Base-by-base conservation (phyloP, 2,888 invertebrate species). In the Hecatera dysodea region DNA sequence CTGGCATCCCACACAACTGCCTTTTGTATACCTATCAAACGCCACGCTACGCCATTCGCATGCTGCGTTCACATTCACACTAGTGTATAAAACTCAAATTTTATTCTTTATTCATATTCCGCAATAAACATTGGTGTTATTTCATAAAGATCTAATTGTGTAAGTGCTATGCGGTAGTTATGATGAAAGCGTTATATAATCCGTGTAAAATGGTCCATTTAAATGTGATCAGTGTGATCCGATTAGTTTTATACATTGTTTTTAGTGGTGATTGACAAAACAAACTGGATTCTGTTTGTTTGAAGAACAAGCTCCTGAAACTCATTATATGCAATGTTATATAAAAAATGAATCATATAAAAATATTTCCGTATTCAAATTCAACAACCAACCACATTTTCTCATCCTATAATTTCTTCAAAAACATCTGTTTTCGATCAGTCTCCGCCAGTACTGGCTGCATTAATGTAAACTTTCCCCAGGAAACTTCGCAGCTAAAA, bases 401-500 rank as follows among this genome's bases (percentile, higher is more conserved):
- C 24, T 15, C 2, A 48, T 50, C 24, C 52, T 72, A 59, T 63
- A 72, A 72, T 78, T 72, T 61, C 50, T 50, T 29, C 59, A 71
- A 60, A 75, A 65, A 63, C 76, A 69, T 81, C 72, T 85, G 83
- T 61, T 70, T 78, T 71, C 22, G 55, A 78, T 83, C 77, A 79
- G 65, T 70, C 65, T 24, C 68, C 39, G 53, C 50, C 64, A 71
- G 52, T 72, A 66, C 69, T 71, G 24, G 55, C 42, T 62, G 56
- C 42, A 70, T 67, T 67, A 81, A 57, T 56, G 65, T 76, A 80
- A 83, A 85, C 85, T 78, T 78, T 85, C 66, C 70, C 36, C 70
- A 65, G 66, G 72, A 80, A 85, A 66, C 70, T 67, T 65, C 59
- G 57, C 66, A 59, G 59, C 67, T 52, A 64, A 82, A 78, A 77